These are phyloP conservation scores for Drosophila rhopaloa DNA, from an alignment of 1,140 invertebrate species.

Conservation along the genomic window DNA sequence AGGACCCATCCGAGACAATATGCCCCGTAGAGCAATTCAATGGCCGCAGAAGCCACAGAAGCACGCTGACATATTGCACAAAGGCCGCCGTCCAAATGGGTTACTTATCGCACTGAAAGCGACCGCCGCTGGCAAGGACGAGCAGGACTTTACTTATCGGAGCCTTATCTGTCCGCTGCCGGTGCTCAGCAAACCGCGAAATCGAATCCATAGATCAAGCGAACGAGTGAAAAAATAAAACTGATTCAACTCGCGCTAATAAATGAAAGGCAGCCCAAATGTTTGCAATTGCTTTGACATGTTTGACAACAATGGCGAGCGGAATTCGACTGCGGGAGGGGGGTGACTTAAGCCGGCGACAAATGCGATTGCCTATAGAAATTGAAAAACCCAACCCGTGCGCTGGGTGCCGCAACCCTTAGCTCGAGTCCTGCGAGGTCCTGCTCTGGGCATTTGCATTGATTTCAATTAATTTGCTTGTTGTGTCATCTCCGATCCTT, in stretches of 20 bases:
- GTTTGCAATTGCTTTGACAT: conserved; percentile 83
- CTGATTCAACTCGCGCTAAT: conserved; percentile 69
- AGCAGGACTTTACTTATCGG: conserved; percentile 58
- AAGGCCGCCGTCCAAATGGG: conserved; percentile 44
- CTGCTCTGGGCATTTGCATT: conserved; percentile 69
- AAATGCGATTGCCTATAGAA: conserved; percentile 79
- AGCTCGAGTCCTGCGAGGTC: conserved; percentile 32
- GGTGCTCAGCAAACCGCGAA: conserved; percentile 80
- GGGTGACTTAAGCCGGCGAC: conserved; percentile 73
- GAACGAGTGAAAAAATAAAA: conserved; percentile 52
- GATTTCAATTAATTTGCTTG: conserved; percentile 83
- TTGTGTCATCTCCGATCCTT: conserved; percentile 53
- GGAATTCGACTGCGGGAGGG: conserved; percentile 5
- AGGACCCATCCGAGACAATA: conserved; percentile 23
- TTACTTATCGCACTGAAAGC: conserved; percentile 59
- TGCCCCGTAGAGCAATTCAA: conserved; percentile 35
- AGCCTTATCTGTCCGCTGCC: conserved; percentile 55
- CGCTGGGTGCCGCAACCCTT: conserved; percentile 62
- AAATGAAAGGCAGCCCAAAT: conserved; percentile 81
- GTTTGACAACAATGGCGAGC: conserved; percentile 76
- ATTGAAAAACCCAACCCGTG: conserved; percentile 44
- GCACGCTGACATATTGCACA: conserved; percentile 42
- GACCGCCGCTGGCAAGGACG: conserved; percentile 29
- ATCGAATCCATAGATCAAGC: conserved; percentile 75
- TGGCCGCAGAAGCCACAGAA: conserved; percentile 43